Base-by-base conservation (phyloP, 1,140 invertebrate species). In the Stegodyphus dumicola region DNA sequence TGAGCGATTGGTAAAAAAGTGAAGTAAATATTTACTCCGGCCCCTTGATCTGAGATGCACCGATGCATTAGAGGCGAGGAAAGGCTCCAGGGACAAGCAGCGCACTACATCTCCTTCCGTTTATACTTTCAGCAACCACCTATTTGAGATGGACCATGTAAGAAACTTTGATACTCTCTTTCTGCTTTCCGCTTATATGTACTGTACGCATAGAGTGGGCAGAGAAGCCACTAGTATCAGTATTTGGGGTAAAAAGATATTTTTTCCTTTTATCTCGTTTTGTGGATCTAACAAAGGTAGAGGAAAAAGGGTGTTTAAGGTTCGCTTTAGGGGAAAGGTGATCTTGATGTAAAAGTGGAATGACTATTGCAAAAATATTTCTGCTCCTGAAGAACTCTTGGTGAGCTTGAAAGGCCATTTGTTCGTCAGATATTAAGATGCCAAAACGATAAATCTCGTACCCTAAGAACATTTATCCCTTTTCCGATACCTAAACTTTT, bases 101-200 rank as follows among this genome's bases (percentile, higher is more conserved):
- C 53, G 17, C 17, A 49, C 51, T 53, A 18, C 54, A 18, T 11
- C 73, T 75, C 73, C 52, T 75, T 60, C 60, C 73, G 53, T 54
- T 75, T 75, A 75, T 75, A 75, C 54, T 75, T 75, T 75, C 73
- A 75, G 73, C 53, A 54, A 75, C 73, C 73, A 75, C 73, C 73
- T 75, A 60, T 75, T 75, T 75, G 73, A 60, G 73, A 75, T 54
- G 73, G 53, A 75, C 73, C 54, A 75, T 75, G 53, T 75, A 60
- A 75, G 73, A 75, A 75, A 75, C 52, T 60, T 75, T 60, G 73
- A 60, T 56, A 75, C 73, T 56, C 54, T 17, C 15, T 6, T 33
- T 17, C 13, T 15, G 10, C 6, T 15, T 17, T 5, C 51, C 52
- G 17, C 13, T 13, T 64, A 13, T 64, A 5, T 64, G n/a, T 64